Evolutionary conservation across 64 coral and sea anemone species (phyloP).

Genomic region (Actinia tenebrosa): DNA sequence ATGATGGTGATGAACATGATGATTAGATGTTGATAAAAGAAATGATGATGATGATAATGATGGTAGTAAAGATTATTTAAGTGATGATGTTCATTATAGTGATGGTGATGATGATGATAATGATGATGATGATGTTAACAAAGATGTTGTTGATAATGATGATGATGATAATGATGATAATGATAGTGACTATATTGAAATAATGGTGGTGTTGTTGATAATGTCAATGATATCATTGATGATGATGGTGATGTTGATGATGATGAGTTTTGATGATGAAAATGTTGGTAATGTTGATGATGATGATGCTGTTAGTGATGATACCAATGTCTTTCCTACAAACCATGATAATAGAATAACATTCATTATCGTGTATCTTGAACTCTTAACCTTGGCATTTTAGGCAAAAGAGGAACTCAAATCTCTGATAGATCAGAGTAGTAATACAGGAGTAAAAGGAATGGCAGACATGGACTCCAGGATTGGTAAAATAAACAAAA

Average conservation of each 20-base stretch:
- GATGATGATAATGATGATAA: no score
- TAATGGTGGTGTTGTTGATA: no score
- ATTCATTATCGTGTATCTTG: background rate
- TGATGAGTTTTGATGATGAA: background rate
- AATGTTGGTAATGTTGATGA: background rate
- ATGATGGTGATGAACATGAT: no score
- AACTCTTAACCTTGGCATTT: background rate
- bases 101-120: no score
- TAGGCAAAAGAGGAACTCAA: conserved; percentile 75
- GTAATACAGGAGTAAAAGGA: conserved; percentile 58
- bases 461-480: conserved; percentile 76
- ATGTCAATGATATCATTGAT: background rate
- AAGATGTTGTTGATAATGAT: no score
- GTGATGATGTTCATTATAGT: no score
- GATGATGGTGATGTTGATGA: background rate
- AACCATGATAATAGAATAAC: no score
- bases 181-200: no score
- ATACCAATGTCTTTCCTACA: background rate
- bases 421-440: conserved; percentile 59
- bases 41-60: background rate
- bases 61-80: background rate
- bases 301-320: background rate
- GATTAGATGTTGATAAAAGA: background rate
- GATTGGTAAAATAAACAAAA: conserved; percentile 61
- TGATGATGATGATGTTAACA: no score